A percentile compares a stretch with the other conserved stretches of the same genome.
These are phyloP conservation scores for Regulus satrapa DNA, from an alignment of 2,113 vertebrate genomes.

Conservation along the genomic window DNA sequence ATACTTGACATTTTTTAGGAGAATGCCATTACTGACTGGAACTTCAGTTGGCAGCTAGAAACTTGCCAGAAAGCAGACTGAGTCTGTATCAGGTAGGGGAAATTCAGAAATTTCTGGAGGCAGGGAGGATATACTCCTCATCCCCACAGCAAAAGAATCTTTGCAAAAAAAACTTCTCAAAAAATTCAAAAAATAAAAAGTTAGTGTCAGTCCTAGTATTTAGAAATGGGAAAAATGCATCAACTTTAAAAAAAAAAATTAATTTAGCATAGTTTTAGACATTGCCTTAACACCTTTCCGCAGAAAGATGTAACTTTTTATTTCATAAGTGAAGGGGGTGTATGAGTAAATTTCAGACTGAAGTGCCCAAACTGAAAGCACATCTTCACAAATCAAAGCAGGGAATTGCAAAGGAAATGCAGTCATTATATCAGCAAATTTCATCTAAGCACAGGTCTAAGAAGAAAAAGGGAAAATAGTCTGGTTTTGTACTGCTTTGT, in stretches of 20 bases:
- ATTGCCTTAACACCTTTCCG: neutral
- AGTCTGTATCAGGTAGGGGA: neutral
- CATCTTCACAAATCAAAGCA: neutral
- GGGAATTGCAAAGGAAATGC: neutral
- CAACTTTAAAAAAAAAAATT: neutral
- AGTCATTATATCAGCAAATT: neutral
- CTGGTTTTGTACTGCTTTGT: neutral
- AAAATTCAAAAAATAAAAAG: neutral
- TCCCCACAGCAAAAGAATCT: neutral
- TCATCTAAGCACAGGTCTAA: neutral
- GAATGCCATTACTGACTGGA: neutral
- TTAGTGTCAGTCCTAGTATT: neutral
- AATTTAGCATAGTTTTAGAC: neutral
- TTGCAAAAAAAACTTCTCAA: rapidly evolving
- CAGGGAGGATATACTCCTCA: neutral
- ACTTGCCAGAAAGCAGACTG: neutral
- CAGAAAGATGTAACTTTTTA: neutral
- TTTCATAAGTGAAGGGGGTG: neutral
- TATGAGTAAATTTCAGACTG: neutral
- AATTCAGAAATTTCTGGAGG: neutral
- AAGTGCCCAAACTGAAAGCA: neutral
- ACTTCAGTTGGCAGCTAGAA: conserved; percentile 16
- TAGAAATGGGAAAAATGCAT: neutral
- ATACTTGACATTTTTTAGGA: neutral
- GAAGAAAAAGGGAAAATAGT: neutral